A percentile compares a stretch with the other conserved stretches of the same genome.
These are phyloP conservation scores for Lutjanus campechanus DNA, from an alignment of 2,797 vertebrate genomes.

Conservation along the genomic window DNA sequence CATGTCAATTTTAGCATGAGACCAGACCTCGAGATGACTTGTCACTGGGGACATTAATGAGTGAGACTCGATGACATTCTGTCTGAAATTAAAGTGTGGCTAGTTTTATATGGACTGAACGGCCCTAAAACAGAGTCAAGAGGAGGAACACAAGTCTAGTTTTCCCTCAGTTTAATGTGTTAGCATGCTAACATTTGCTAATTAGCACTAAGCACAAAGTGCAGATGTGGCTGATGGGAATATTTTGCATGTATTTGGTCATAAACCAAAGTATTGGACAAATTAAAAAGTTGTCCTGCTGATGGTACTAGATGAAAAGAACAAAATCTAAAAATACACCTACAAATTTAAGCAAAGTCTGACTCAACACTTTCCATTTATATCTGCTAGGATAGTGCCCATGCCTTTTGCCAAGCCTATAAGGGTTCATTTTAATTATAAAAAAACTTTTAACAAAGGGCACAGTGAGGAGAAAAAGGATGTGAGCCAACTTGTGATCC, in stretches of 20 bases:
- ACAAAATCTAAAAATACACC: background rate
- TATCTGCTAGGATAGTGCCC: too few relatives aligned
- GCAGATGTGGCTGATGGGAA: background rate
- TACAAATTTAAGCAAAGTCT: too few relatives aligned
- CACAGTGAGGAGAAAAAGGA: too few relatives aligned
- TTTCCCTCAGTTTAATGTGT: background rate
- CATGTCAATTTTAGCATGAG: slow-evolving; percentile 70
- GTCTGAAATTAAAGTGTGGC: background rate
- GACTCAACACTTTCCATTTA: too few relatives aligned
- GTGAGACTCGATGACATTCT: slow-evolving; percentile 22
- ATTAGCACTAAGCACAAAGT: background rate
- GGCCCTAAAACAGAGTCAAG: too few relatives aligned
- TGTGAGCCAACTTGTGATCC: too few relatives aligned
- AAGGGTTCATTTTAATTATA: too few relatives aligned
- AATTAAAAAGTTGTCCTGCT: background rate
- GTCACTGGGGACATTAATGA: slow-evolving; percentile 33
- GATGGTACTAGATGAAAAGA: background rate
- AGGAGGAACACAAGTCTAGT: too few relatives aligned
- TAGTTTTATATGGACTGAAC: slow-evolving; percentile 7
- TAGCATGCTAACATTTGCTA: background rate
- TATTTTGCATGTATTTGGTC: background rate
- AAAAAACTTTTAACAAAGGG: too few relatives aligned
- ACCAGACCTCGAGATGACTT: slow-evolving; percentile 46
- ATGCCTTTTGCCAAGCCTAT: too few relatives aligned
- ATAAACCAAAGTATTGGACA: background rate